These are phyloP conservation scores for Euplagia quadripunctaria DNA, from an alignment of 2,888 invertebrate species.

Conservation along the genomic window DNA sequence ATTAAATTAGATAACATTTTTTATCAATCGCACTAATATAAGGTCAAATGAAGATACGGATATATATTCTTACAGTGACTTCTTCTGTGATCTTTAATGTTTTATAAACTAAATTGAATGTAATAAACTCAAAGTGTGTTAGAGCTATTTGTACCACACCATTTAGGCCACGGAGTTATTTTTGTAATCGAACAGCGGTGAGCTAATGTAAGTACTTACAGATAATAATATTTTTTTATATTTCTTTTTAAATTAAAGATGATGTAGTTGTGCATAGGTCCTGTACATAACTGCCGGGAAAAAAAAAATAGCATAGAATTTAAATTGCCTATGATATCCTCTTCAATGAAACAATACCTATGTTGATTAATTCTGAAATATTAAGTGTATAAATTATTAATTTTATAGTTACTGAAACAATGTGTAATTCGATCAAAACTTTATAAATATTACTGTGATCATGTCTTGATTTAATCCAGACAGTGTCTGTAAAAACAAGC, in stretches of 20 bases:
- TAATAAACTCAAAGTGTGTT: not conserved
- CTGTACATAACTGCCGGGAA: too few species aligned
- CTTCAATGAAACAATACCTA: too few species aligned
- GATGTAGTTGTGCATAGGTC: too few species aligned
- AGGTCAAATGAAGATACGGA: not conserved
- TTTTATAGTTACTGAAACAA: too few species aligned
- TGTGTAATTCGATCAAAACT: too few species aligned
- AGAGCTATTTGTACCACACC: not conserved
- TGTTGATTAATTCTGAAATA: too few species aligned
- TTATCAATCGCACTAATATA: not conserved
- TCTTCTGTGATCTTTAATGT: not conserved
- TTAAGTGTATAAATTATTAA: too few species aligned
- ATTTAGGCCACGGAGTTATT: not conserved
- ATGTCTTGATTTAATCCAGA: too few species aligned
- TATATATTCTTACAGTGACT: not conserved
- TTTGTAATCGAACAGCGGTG: not conserved
- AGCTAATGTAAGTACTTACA: not conserved
- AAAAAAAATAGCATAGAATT: too few species aligned
- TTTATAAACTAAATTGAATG: not conserved
- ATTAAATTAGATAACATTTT: not conserved
- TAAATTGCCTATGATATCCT: too few species aligned
- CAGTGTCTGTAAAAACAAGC: too few species aligned
- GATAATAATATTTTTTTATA: not conserved
- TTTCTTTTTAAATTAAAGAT: not conserved
- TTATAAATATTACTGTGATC: too few species aligned